These are phyloP conservation scores for Sparus aurata DNA, from an alignment of 2,797 vertebrate genomes.

Conservation along the genomic window DNA sequence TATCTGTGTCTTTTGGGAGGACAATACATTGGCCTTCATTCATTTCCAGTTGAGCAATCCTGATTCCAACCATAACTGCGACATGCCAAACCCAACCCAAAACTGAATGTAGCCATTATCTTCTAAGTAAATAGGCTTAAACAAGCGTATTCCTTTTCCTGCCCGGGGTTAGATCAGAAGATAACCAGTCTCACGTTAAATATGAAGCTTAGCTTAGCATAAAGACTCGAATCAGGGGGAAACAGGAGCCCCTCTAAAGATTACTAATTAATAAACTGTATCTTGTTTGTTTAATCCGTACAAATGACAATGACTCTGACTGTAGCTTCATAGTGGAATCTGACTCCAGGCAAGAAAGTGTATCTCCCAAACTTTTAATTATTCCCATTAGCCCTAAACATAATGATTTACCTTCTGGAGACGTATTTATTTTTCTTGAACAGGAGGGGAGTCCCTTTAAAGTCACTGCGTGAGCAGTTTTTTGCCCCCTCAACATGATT, in stretches of 20 bases:
- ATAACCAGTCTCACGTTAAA: background rate
- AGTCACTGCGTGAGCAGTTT: background rate
- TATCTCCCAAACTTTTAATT: background rate
- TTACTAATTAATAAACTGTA: no score
- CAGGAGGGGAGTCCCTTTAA: background rate
- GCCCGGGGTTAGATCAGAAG: background rate
- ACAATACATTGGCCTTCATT: background rate
- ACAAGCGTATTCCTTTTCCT: background rate
- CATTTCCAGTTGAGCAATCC: background rate
- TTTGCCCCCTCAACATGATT: conserved; percentile 2
- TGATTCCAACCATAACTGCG: background rate
- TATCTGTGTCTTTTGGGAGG: background rate
- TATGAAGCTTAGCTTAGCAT: background rate
- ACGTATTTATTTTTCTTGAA: background rate
- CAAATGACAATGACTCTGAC: no score
- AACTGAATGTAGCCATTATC: background rate
- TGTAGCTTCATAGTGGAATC: background rate
- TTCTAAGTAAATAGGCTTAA: background rate
- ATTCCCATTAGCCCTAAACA: background rate
- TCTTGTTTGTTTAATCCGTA: no score
- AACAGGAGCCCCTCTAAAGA: no score
- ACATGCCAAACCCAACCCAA: background rate
- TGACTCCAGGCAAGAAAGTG: background rate
- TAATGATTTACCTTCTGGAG: background rate
- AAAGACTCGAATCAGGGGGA: no score